A percentile compares a stretch with the other conserved stretches of the same genome.
Conservation (phyloP, 2,797 vertebrate genomes). For the Rhodeus uyekii region DNA sequence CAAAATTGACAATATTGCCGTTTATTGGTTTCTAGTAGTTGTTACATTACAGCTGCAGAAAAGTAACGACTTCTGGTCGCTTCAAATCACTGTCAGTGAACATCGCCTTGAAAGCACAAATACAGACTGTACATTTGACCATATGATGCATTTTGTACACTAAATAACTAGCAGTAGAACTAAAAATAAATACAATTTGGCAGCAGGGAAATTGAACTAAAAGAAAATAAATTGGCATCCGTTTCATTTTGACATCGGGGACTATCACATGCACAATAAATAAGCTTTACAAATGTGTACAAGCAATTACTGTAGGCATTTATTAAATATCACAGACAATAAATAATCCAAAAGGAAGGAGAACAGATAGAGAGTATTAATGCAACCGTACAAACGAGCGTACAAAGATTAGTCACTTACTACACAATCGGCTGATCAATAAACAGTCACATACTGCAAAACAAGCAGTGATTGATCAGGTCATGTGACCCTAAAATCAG, state of each 20-base stretch:
- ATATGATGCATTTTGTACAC: background rate
- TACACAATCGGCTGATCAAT: slow-evolving; percentile 20
- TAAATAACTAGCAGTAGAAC: background rate
- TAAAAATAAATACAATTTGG: no score
- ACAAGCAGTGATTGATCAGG: slow-evolving; percentile 18
- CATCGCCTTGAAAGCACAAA: background rate
- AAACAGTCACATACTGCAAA: slow-evolving; percentile 19
- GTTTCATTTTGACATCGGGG: background rate
- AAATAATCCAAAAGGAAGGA: slow-evolving; percentile 23
- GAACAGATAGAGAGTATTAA: background rate
- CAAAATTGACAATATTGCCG: background rate
- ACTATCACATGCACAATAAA: background rate
- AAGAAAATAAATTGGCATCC: no score
- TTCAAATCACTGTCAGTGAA: background rate
- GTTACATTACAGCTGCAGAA: background rate
- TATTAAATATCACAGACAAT: slow-evolving; percentile 27
- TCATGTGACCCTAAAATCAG: slow-evolving; percentile 3
- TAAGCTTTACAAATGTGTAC: background rate
- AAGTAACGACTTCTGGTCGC: background rate
- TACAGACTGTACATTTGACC: background rate
- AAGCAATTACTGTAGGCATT: slow-evolving; percentile 3
- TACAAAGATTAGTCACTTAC: slow-evolving; percentile 30
- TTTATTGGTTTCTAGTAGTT: background rate
- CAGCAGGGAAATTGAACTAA: no score
- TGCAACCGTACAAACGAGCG: background rate